Conservation (phyloP, 2,113 vertebrate species). For the Oriolus oriolus region DNA sequence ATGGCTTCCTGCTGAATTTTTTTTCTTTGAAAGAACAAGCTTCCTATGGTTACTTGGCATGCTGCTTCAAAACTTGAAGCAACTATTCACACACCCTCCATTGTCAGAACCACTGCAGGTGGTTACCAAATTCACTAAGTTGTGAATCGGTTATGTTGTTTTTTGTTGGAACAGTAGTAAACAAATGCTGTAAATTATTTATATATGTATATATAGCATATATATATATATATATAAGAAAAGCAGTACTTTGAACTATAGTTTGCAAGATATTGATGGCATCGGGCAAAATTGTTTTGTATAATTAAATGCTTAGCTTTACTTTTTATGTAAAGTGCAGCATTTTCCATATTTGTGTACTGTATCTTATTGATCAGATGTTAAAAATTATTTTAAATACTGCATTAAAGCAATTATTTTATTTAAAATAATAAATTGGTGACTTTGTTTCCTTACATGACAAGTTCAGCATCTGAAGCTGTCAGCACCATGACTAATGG, state of each 20-base stretch:
- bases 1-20: constrained; percentile 10
- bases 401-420: constrained; percentile 81
- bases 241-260: constrained; percentile 57
- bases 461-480: neutral
- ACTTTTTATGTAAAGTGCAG: constrained; percentile 78
- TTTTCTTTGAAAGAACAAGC: neutral
- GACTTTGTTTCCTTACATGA: neutral
- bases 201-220: constrained; percentile 45
- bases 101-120: neutral
- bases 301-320: constrained; percentile 79
- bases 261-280: constrained; percentile 49
- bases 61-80: neutral
- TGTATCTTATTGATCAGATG: constrained; percentile 71
- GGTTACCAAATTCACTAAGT: neutral
- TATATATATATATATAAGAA: constrained; percentile 38
- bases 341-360: constrained; percentile 71
- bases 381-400: constrained; percentile 78
- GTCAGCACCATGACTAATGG: neutral
- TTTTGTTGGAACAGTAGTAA: constrained; percentile 47
- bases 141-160: neutral
- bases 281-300: constrained; percentile 67
- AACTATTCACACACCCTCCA: neutral
- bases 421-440: constrained; percentile 63
- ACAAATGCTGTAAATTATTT: constrained; percentile 65
- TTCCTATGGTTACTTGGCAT: constrained; percentile 3